Conservation (phyloP, 2,797 vertebrate species). For the Oceanodroma leucorhoa region DNA sequence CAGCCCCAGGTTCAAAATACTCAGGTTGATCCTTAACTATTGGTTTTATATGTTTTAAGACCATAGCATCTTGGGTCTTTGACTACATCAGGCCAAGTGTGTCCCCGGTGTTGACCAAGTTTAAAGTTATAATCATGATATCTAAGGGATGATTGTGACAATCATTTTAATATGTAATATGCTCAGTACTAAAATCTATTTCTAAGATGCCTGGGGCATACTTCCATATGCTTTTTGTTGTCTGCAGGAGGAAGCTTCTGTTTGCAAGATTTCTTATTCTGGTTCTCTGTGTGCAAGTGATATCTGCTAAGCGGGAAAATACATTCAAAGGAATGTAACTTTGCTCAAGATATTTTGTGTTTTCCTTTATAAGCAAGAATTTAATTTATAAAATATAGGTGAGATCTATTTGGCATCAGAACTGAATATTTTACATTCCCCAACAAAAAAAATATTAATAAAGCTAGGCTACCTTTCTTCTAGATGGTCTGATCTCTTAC, state of each 20-base stretch:
- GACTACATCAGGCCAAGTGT: not conserved
- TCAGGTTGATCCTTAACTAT: not conserved
- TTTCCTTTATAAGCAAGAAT: not conserved
- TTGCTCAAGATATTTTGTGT: not conserved
- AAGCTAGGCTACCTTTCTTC: not conserved
- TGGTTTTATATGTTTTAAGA: not conserved
- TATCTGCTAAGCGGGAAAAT: not conserved
- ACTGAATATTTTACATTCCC: not conserved
- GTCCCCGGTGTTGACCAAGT: not conserved
- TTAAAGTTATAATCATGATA: not conserved
- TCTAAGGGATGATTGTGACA: not conserved
- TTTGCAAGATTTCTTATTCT: not conserved
- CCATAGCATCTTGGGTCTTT: not conserved
- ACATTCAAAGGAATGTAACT: not conserved
- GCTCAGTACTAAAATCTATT: not conserved
- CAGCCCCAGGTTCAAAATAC: not conserved
- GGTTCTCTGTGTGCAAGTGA: not conserved
- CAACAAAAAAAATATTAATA: not conserved
- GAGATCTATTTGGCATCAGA: not conserved
- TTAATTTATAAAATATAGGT: not conserved
- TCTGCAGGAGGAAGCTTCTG: not conserved
- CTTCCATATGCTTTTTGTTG: rapidly evolving
- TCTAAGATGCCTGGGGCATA: too few species aligned
- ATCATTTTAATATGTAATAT: not conserved
- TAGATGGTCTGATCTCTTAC: not conserved